Base-by-base conservation (phyloP, 2,888 invertebrate genomes). In the Molorchus minor region DNA sequence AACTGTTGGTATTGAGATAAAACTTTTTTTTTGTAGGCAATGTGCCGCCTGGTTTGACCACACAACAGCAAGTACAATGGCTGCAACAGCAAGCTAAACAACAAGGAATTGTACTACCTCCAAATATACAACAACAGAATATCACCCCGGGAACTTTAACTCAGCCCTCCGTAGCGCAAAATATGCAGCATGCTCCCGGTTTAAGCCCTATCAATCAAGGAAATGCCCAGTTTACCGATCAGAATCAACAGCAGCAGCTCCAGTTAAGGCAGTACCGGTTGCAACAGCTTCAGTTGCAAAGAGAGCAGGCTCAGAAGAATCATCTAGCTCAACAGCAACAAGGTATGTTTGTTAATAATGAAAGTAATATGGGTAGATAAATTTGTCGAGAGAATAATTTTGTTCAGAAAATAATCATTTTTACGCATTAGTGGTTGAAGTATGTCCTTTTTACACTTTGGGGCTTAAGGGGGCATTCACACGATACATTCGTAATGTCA, bases 221-320 rank as follows among this genome's bases (percentile, higher is more conserved):
- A 13, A 41, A 49, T 13, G 45, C 61, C 1, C 60, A 64, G 38
- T 72, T 69, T 44, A 60, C 64, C 72, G 75, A 77, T 21, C 76
- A 75, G 60, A 73, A 68, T 41, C 76, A 75, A 57, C 71, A 76
- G 61, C 72, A 74, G 47, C 72, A 72, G 51, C 57, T 76, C 10
- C 78, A 79, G 71, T 81, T 86, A 73, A 72, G 86, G 72, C 89
- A 88, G 73, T 85, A 85, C 74, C 84, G 87, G 74, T 82, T 87
- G 67, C 87, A 87, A 71, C 88, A 87, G 73, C 79, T 87, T 60
- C 88, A 87, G 68, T 51, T 75, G 56, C 73, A 73, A 61, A 55
- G 75, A 35, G 75, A 72, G 47, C 75, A 74, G 61, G 74, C 71
- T 5, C 74, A 75, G 58, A 75, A 75, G 58, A 70, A 63, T 35